phyloP scores from a whole-genome alignment of 2,888 invertebrate species.

The Miltochrista miniata region DNA sequence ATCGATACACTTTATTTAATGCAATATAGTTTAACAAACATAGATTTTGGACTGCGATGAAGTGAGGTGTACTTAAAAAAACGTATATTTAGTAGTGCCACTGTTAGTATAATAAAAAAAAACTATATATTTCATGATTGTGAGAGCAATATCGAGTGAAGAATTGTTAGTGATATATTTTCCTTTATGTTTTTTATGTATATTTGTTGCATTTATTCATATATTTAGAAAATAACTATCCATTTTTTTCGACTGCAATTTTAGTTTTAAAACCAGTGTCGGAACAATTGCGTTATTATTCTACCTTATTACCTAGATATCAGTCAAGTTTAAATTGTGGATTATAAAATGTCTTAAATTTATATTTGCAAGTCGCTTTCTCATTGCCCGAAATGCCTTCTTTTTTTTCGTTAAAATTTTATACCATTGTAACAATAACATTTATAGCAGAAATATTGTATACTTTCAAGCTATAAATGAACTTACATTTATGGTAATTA shows the following conservation, averaged over 20 bases:
- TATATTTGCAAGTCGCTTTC: constrained; percentile 27
- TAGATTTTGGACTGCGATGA: no score
- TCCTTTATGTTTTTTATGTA: constrained; percentile 55
- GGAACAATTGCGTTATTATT: constrained; percentile 18
- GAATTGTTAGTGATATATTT: constrained; percentile 43
- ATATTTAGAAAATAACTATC: constrained; percentile 35
- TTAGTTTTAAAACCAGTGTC: no score
- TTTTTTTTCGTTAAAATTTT: constrained; percentile 18
- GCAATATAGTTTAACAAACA: no score
- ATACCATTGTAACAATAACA: constrained; percentile 13
- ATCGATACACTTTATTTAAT: constrained; percentile 1
- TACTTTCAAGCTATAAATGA: constrained; percentile 31
- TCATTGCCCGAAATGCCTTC: constrained; percentile 25
- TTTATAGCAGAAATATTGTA: constrained; percentile 31
- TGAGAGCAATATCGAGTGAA: constrained; percentile 44
- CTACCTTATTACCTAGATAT: not conserved
- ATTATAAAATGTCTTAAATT: constrained; percentile 9
- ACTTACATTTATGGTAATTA: constrained; percentile 61
- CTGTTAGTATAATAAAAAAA: constrained; percentile 15
- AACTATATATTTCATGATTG: constrained; percentile 30
- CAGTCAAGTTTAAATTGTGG: not conserved
- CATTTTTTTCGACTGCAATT: no score
- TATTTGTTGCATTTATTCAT: constrained; percentile 79
- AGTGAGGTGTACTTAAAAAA: no score
- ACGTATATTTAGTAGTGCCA: constrained; percentile 14